Evolutionary conservation across 2,113 vertebrate species (phyloP).

Genomic region (Ammospiza caudacuta): DNA sequence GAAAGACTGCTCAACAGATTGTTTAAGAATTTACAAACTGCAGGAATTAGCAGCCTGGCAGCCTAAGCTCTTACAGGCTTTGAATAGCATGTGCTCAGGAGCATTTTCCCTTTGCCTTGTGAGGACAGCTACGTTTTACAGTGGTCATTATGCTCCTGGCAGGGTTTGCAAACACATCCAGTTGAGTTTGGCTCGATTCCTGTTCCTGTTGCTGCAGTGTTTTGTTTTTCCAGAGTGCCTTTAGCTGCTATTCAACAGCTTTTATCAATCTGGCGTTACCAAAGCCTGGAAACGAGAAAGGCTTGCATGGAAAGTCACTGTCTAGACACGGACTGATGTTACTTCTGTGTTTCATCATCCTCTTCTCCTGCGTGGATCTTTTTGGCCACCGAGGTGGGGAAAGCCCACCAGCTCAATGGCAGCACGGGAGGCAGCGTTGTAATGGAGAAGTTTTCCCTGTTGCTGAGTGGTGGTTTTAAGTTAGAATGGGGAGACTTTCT

Average conservation of each 20-base stretch:
- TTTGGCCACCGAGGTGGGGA: accelerated
- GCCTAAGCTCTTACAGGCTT: background rate
- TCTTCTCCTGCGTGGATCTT: background rate
- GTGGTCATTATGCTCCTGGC: background rate
- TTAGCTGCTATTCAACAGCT: background rate
- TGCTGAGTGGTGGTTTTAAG: background rate
- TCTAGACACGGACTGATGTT: background rate
- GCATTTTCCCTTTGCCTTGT: background rate
- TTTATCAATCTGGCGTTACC: background rate
- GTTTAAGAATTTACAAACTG: background rate
- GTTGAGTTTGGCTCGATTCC: accelerated
- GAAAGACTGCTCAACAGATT: background rate
- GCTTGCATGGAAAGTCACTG: background rate
- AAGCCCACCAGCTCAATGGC: background rate
- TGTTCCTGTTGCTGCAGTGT: accelerated
- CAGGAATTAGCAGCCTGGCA: background rate
- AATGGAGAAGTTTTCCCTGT: background rate
- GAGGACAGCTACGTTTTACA: background rate
- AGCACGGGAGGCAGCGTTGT: accelerated
- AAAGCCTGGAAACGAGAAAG: background rate
- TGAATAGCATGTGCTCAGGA: background rate
- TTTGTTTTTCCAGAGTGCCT: background rate
- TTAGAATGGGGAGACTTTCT: background rate
- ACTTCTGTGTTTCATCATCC: background rate
- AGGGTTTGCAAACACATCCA: background rate